Conservation (phyloP, 2,113 vertebrate species). For the Solea solea region DNA sequence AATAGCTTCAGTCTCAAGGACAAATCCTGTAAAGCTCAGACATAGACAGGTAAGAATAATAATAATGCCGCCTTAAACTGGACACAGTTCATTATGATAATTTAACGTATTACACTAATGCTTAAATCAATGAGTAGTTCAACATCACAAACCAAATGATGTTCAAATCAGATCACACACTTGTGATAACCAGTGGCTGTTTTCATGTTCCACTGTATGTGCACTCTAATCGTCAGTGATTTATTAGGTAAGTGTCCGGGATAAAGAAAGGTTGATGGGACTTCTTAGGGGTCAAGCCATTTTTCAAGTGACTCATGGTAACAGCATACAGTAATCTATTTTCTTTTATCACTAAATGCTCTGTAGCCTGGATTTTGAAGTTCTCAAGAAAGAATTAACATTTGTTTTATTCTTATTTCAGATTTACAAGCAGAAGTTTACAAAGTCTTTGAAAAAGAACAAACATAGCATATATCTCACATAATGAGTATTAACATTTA, state of each 20-base stretch:
- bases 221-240: constrained; percentile 1
- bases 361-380: constrained; percentile 7
- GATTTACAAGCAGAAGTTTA: not conserved
- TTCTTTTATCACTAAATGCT: constrained; percentile 27
- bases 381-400: not conserved
- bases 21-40: too few relatives aligned
- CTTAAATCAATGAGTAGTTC: not conserved
- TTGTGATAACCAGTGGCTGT: not conserved
- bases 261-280: constrained; percentile 9
- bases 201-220: constrained; percentile 2
- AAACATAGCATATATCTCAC: too few relatives aligned
- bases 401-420: not conserved
- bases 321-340: constrained; percentile 17
- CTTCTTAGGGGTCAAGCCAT: constrained; percentile 21
- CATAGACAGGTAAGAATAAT: too few relatives aligned
- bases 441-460: too few relatives aligned
- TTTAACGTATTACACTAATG: too few relatives aligned
- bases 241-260: constrained; percentile 13
- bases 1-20: too few relatives aligned
- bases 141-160: constrained; percentile 7
- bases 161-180: constrained; percentile 5
- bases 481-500: too few relatives aligned
- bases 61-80: too few relatives aligned
- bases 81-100: too few relatives aligned
- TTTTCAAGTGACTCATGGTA: constrained; percentile 18